Percentiles rank a stretch among this genome's conserved stretches.
Conservation (phyloP, 2,888 invertebrate genomes). For the Spodoptera exigua region DNA sequence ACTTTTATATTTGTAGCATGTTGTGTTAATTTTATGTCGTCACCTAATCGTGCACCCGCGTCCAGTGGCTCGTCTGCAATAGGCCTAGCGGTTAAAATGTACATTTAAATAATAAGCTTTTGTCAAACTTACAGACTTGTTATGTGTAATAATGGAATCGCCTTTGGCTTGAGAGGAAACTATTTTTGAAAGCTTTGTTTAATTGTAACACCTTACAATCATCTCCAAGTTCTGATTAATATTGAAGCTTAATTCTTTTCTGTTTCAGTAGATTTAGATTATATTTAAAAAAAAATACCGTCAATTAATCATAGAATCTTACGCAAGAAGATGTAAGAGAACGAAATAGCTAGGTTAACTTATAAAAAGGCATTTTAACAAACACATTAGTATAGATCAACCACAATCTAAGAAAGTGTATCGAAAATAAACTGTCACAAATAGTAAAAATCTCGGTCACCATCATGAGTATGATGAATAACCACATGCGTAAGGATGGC, state of each 20-base stretch:
- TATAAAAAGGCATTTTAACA: too few relatives aligned
- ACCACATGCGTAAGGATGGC: constrained; percentile 32
- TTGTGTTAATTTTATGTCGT: not conserved
- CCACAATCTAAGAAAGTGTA: not conserved
- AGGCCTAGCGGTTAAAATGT: constrained; percentile 56
- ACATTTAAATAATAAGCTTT: constrained; percentile 67
- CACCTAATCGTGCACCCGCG: constrained; percentile 1
- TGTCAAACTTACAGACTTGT: constrained; percentile 58
- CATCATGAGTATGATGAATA: constrained; percentile 18
- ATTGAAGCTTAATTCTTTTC: constrained; percentile 10
- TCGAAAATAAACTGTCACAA: constrained; percentile 1
- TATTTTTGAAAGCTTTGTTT: constrained; percentile 42
- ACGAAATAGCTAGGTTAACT: too few relatives aligned
- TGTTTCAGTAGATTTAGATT: too few relatives aligned
- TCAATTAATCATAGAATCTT: too few relatives aligned
- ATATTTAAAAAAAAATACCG: too few relatives aligned
- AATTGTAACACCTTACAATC: constrained; percentile 41
- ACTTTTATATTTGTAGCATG: too few relatives aligned
- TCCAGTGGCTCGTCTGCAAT: constrained; percentile 43
- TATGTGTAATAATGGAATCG: constrained; percentile 53
- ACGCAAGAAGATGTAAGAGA: too few relatives aligned
- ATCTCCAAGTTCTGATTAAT: constrained; percentile 26
- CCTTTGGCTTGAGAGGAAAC: constrained; percentile 24
- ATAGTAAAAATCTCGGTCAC: constrained; percentile 14
- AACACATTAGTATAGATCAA: not conserved